A percentile compares a stretch with the other conserved stretches of the same genome.
Conservation (phyloP, 2,113 vertebrate species). For the Ovibos moschatus region DNA sequence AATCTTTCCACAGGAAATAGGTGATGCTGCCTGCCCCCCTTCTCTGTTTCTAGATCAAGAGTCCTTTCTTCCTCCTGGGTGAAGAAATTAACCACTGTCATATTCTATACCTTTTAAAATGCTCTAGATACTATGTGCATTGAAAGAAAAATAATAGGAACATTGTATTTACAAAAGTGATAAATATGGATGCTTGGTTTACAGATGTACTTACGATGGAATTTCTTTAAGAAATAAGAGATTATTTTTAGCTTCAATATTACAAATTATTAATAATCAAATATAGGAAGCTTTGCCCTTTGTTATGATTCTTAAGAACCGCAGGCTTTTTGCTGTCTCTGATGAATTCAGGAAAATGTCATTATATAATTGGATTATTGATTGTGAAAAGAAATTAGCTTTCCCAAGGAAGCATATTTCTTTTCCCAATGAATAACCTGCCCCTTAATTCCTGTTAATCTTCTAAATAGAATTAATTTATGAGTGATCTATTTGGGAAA, state of each 20-base stretch:
- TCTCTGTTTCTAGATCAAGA: background rate
- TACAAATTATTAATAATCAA: constrained; percentile 36
- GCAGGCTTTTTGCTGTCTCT: background rate
- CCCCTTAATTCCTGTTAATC: background rate
- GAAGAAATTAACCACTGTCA: background rate
- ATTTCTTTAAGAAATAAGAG: background rate
- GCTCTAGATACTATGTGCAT: background rate
- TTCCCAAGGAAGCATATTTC: background rate
- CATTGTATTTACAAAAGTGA: background rate
- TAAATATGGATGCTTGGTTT: background rate
- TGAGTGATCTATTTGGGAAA: background rate
- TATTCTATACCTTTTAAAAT: background rate
- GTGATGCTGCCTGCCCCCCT: background rate
- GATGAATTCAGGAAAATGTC: background rate
- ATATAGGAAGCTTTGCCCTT: background rate
- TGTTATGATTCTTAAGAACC: background rate
- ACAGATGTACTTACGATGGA: background rate
- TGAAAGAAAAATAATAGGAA: background rate
- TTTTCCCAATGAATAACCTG: background rate
- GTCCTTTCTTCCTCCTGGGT: background rate
- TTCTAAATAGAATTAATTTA: background rate
- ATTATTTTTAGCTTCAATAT: constrained; percentile 4
- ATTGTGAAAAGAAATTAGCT: background rate
- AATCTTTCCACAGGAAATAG: background rate
- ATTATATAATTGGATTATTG: background rate